Evolutionary conservation across 2,888 invertebrate species (phyloP).

Genomic region (Orthosia gracilis): DNA sequence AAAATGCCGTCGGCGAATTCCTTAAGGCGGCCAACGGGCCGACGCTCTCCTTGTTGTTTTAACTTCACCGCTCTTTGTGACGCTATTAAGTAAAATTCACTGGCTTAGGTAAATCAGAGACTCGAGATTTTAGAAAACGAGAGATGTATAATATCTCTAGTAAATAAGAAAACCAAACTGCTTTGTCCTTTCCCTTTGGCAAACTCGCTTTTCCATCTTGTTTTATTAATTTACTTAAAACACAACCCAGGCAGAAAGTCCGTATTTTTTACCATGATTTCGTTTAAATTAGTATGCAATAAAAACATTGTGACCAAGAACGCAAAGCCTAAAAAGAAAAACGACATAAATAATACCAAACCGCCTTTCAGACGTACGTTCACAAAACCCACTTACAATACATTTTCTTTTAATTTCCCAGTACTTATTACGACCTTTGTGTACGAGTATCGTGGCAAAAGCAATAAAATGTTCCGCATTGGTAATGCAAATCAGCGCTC

Average conservation of each 20-base stretch:
- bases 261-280: conserved; percentile 17
- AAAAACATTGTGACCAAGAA: conserved; percentile 41
- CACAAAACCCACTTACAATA: conserved; percentile 56
- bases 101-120: conserved; percentile 78
- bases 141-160: conserved; percentile 29
- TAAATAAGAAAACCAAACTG: conserved; percentile 33
- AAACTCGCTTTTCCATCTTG: conserved; percentile 14
- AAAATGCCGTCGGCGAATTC: conserved; percentile 87
- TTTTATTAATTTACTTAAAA: conserved; percentile 35
- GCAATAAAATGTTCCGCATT: conserved; percentile 75
- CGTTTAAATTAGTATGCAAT: conserved; percentile 29
- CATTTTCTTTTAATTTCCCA: conserved; percentile 61
- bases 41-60: conserved; percentile 82
- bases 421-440: conserved; percentile 62
- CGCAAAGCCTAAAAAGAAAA: conserved; percentile 45
- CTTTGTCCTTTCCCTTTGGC: conserved; percentile 36
- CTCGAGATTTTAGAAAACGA: conserved; percentile 67
- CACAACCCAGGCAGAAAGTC: conserved; percentile 4
- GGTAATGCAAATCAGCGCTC: conserved; percentile 80
- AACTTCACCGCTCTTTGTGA: conserved; percentile 82
- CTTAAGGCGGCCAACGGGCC: conserved; percentile 77
- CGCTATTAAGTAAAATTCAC: conserved; percentile 82
- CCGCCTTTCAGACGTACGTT: conserved; percentile 35
- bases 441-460: conserved; percentile 68
- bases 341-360: conserved; percentile 45